Base-by-base conservation (phyloP, 2,888 invertebrate genomes). In the Pinctada fucata region DNA sequence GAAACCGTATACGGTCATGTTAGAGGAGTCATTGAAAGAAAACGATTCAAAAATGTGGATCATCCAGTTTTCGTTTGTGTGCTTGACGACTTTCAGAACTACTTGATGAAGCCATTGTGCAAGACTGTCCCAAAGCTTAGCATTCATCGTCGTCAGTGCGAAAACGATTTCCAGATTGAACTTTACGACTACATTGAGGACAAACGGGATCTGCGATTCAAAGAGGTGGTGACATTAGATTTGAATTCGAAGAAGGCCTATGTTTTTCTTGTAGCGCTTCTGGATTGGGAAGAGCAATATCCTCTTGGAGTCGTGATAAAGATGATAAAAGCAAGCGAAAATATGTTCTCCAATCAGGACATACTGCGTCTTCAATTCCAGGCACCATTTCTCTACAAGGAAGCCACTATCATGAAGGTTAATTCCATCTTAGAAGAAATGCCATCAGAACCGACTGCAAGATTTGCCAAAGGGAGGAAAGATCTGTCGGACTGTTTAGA, bases 101-200 rank as follows among this genome's bases (percentile, higher is more conserved):
- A 86, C 69, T 69, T 85, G 3, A 85, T 87, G 76, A 69, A 75
- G n/a, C 88, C 88, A 2, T 69, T 88, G 8, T 86, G 87, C 66
- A 86, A 84, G 75, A 87, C 86, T 16, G 76, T 88, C 10, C 87
- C 88, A 47, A 88, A 88, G 72, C 81, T 88, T 2, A 79, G 79
- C 16, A 75, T 83, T 3, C 67, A 80, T 48, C 73, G 49, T 8
- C 65, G 49, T 3, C 67, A 71, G 0, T 58, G 69, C 64, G 31
- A 68, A 49, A 6, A 74, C 31, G 64, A 65, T 4, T 72, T 58
- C 45, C 68, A 72, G 64, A 76, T 83, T 69, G 81, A 84, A 52
- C 69, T 86, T 16, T 83, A 85, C 58, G 70, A 83, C 2, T 85
- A 84, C 72, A 79, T 82, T 16, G 70, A 75, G 8, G 47, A 52